Conservation (phyloP, 2,797 vertebrate species). For the Lepus oiostolus region DNA sequence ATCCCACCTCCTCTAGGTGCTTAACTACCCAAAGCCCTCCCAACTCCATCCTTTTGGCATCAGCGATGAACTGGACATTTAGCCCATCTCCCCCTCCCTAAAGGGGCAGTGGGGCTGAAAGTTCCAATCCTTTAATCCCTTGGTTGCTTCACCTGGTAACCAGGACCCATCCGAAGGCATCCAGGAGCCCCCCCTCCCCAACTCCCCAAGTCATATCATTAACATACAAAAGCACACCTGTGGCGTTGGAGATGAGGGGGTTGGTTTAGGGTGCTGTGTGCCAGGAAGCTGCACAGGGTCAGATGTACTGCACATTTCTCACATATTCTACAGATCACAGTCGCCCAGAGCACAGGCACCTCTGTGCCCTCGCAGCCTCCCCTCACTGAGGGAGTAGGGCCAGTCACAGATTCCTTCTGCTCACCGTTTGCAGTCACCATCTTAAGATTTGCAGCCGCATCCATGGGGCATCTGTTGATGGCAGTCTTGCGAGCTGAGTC, state of each 20-base stretch:
- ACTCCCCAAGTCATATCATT: not conserved
- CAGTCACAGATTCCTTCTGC: too few relatives aligned
- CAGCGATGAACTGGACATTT: not conserved
- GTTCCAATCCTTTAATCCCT: not conserved
- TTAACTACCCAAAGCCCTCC: not conserved
- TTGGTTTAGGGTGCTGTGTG: not conserved
- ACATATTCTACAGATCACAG: not conserved
- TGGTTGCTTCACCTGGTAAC: not conserved
- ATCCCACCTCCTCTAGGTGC: not conserved
- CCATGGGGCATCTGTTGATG: too few relatives aligned
- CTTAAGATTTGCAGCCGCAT: too few relatives aligned
- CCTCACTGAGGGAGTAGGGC: not conserved
- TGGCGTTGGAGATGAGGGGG: not conserved
- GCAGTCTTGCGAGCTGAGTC: too few relatives aligned
- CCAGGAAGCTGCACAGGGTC: not conserved
- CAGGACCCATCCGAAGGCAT: not conserved
- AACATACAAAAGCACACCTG: too few relatives aligned
- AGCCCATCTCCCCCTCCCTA: not conserved
- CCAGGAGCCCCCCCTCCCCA: not conserved
- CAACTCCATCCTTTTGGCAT: not conserved
- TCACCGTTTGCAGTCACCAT: too few relatives aligned
- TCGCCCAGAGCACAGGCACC: not conserved
- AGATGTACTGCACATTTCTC: not conserved
- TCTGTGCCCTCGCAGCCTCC: not conserved
- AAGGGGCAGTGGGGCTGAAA: not conserved